Conservation (phyloP, 2,888 invertebrate genomes). For the Cephus rjabovi region DNA sequence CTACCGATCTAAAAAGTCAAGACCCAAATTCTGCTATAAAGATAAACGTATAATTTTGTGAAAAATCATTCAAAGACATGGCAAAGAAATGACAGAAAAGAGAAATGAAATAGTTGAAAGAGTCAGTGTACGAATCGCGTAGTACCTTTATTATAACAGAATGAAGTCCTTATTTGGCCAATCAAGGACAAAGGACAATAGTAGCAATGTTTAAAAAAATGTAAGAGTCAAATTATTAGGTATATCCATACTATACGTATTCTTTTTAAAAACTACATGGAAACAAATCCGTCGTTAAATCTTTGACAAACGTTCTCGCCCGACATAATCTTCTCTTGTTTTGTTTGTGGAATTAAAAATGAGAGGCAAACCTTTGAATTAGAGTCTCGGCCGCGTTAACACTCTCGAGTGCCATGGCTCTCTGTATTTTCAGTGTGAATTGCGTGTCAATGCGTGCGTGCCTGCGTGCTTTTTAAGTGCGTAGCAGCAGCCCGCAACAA, state of each 20-base stretch:
- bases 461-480: background rate
- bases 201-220: background rate
- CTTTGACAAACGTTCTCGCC: background rate
- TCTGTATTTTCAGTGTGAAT: background rate
- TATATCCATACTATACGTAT: background rate
- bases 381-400: conserved; percentile 65
- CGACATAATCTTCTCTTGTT: conserved; percentile 21
- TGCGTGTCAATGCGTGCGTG: conserved; percentile 7
- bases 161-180: background rate
- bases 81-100: background rate
- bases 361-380: conserved; percentile 65
- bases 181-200: background rate
- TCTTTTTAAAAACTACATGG: background rate
- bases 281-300: background rate
- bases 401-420: conserved; percentile 64
- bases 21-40: background rate
- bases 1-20: background rate
- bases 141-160: background rate
- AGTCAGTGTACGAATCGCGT: background rate
- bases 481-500: background rate
- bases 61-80: background rate
- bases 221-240: background rate
- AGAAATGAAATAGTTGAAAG: background rate
- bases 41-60: background rate
- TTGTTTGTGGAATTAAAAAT: conserved; percentile 51